Evolutionary conservation across 2,113 vertebrate genomes (phyloP).

Genomic region (Cygnus atratus): DNA sequence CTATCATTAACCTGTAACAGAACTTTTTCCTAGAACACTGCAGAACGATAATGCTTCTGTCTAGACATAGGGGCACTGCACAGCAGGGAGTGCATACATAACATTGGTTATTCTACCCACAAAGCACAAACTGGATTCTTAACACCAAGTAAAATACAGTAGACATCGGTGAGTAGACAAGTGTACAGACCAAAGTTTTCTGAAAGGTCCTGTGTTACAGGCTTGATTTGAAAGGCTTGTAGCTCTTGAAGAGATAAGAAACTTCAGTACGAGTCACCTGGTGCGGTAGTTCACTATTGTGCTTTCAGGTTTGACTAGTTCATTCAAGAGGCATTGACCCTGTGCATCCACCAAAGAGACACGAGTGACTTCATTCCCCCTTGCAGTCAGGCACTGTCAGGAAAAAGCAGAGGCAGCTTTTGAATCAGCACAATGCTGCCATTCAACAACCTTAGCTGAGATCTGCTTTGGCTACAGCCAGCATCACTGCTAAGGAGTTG

Average conservation of each 20-base stretch:
- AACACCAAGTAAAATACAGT: background rate
- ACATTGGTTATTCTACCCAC: background rate
- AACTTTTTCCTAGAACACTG: background rate
- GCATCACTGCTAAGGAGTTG: background rate
- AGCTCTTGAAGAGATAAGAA: background rate
- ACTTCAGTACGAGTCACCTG: constrained; percentile 67
- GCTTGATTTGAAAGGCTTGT: background rate
- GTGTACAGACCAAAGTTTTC: background rate
- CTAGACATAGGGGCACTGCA: rapidly evolving
- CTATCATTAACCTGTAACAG: background rate
- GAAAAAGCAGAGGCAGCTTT: background rate
- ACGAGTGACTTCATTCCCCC: constrained; percentile 81
- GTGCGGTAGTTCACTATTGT: constrained; percentile 85
- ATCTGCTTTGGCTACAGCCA: background rate
- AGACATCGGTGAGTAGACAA: background rate
- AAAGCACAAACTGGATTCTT: background rate
- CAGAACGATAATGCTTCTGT: background rate
- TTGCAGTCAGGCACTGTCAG: constrained; percentile 83
- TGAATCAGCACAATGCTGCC: background rate
- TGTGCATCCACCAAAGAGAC: constrained; percentile 85
- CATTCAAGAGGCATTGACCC: constrained; percentile 84
- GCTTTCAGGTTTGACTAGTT: constrained; percentile 85
- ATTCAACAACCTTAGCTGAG: background rate
- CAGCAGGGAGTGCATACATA: background rate
- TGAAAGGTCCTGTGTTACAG: background rate